Evolutionary conservation across 2,888 invertebrate genomes (phyloP), one percentile per base, ranked within the genome.

Genomic region (Acleris literana): DNA sequence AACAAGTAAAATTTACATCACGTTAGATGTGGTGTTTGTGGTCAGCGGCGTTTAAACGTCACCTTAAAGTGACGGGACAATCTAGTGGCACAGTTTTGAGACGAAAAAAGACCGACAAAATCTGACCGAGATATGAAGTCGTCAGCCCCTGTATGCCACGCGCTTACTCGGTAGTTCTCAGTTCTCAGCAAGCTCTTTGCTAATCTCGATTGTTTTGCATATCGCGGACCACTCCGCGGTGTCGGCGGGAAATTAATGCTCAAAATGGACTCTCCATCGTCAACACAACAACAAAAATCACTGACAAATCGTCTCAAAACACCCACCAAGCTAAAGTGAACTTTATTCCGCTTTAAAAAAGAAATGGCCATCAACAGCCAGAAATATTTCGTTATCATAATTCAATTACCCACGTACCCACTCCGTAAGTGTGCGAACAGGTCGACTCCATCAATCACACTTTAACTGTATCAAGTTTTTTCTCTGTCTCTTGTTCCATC

Each of bases 391-490:
- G 82, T 84, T 83, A 82, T 81, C 84, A 83, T 87, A 87, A 90
- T 90, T 91, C 88, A 91, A 91, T 91, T 90, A 88, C 78, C 68
- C 63, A 49, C 68, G 78, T 17, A 46, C 46, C 46, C 84, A 83
- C 83, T 83, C 83, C 83, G 76, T 78, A 77, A 83, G 84, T 82
- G 79, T 75, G 84, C 81, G 79, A 81, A 80, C 83, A 77, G 74
- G 71, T 69, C 70, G 73, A 69, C 72, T 79, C 79, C 88, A 92
- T 92, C 88, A 91, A 92, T 92, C 92, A 91, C 84, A 88, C 80
- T 90, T 91, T 88, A 92, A 90, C 86, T 90, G 88, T 91, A 90
- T 86, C 89, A 85, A 79, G 86, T 83, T 89, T 89, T 87, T 87
- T 74, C 71, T 68, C 70, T 72, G 76, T 80, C 82, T 82, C 76